Base-by-base conservation (phyloP, 2,797 vertebrate genomes). In the Thamnophis elegans region DNA sequence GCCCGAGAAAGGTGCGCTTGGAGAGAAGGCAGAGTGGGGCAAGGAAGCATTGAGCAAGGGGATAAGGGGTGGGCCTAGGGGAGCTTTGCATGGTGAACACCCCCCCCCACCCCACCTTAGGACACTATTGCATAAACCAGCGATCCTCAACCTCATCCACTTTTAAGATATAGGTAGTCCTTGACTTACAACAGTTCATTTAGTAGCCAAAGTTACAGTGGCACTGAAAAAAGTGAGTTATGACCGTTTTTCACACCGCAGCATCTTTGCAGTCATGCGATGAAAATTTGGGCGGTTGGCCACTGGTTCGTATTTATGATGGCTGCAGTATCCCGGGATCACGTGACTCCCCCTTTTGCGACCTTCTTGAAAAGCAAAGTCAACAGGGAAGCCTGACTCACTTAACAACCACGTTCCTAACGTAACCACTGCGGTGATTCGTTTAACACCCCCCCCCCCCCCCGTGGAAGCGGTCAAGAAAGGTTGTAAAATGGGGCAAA, bases 41-140 rank as follows among this genome's bases (percentile, higher is more conserved):
- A 32, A 25, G 42, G 4, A 5, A 4, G 54, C 4, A n/a, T 4
- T 54, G 26, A 25, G 25, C n/a, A 26, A 65, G 58, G 62, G 54
- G 68, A 3, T 14, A 2, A 7, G 25, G 1, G 0, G 0, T 2
- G n/a, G 8, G 20, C 0, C 36, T 42, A 42, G 18, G 73, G 36
- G 36, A 22, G 22, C 56, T 85, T 62, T 91, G 86, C 86, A 88
- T 88, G 85, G 65, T 10, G n/a, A 62, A 51, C 13, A 11, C 2
- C 87, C 54, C 85, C 20, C 5, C 5, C 28, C n/a, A n/a, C n/a
- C 53, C 53, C n/a, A 2, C 1, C 9, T 55, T 59, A 26, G 6
- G 4, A 16, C 47, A 10, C 26, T 4, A 20, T 47, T 47, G 36
- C 36, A 47, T 47, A 47, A 25, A 47, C 10, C 73, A 82, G 36